Conservation (phyloP, 2,888 invertebrate genomes). For the Spilosoma lubricipeda region DNA sequence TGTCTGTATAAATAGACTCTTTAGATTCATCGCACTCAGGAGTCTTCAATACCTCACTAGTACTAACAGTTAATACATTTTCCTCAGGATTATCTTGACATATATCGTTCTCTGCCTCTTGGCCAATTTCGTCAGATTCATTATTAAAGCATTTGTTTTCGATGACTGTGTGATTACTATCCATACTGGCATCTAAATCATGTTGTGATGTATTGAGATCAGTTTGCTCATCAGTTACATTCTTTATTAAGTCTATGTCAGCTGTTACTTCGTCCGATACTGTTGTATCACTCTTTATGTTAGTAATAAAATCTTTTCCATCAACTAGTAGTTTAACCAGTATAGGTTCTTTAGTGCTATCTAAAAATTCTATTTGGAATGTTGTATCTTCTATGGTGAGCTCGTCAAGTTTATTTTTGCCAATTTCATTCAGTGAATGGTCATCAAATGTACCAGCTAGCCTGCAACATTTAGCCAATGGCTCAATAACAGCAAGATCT, state of each 20-base stretch:
- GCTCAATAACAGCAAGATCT: conserved; percentile 84
- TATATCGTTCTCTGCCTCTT: conserved; percentile 47
- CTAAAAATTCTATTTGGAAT: conserved; percentile 88
- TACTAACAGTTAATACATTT: conserved; percentile 48
- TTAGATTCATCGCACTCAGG: conserved; percentile 65
- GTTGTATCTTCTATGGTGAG: conserved; percentile 69
- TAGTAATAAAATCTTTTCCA: conserved; percentile 75
- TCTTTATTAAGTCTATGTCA: conserved; percentile 11
- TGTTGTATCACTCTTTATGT: conserved; percentile 41
- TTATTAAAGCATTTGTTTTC: conserved; percentile 72
- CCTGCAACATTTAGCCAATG: conserved; percentile 88
- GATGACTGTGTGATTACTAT: conserved; percentile 75
- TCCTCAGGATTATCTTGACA: conserved; percentile 51
- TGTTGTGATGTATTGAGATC: conserved; percentile 58
- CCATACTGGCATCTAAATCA: conserved; percentile 75
- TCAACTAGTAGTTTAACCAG: conserved; percentile 87
- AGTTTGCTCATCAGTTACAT: conserved; percentile 31
- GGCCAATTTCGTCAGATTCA: conserved; percentile 52
- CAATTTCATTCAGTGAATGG: conserved; percentile 73
- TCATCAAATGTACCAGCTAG: conserved; percentile 82
- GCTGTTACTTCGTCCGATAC: conserved; percentile 17
- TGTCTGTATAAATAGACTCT: conserved; percentile 65
- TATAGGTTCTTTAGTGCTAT: conserved; percentile 85
- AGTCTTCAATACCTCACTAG: conserved; percentile 58
- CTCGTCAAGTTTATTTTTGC: conserved; percentile 71